Conservation (phyloP, 2,113 vertebrate genomes). For the Furnarius figulus region DNA sequence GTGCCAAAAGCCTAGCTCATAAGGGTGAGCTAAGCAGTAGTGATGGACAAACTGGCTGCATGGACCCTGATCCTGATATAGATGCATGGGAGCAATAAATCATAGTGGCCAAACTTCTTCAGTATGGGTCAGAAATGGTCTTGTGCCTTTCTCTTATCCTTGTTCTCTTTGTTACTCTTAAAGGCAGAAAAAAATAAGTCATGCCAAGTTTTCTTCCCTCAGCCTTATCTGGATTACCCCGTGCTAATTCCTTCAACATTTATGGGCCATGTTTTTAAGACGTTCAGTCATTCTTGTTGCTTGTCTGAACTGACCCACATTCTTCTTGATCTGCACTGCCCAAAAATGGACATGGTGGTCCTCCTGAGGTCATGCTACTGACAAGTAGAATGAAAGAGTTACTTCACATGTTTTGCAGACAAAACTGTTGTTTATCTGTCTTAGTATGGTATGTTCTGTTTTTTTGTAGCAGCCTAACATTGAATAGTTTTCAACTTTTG, state of each 20-base stretch:
- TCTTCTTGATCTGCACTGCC: neutral
- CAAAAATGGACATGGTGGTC: neutral
- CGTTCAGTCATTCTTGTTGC: neutral
- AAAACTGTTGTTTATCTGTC: neutral
- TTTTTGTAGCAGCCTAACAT: neutral
- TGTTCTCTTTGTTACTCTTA: neutral
- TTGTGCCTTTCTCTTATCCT: neutral
- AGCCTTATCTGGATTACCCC: neutral
- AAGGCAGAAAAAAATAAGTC: neutral
- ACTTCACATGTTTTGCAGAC: neutral
- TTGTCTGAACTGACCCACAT: neutral
- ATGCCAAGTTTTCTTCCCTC: neutral
- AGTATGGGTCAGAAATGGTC: neutral
- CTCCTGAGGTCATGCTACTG: neutral
- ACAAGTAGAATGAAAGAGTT: neutral
- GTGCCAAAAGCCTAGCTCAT: slow-evolving; percentile 1
- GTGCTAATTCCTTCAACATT: neutral
- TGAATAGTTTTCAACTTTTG: neutral
- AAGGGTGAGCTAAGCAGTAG: neutral
- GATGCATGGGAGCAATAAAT: neutral
- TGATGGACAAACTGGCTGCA: neutral
- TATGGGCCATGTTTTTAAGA: neutral
- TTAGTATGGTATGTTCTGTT: neutral
- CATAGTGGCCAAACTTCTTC: neutral
- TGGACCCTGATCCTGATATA: neutral